Evolutionary conservation across 1,140 invertebrate genomes (phyloP), one percentile per base, ranked within the genome.

Genomic region (Dreissena polymorpha): DNA sequence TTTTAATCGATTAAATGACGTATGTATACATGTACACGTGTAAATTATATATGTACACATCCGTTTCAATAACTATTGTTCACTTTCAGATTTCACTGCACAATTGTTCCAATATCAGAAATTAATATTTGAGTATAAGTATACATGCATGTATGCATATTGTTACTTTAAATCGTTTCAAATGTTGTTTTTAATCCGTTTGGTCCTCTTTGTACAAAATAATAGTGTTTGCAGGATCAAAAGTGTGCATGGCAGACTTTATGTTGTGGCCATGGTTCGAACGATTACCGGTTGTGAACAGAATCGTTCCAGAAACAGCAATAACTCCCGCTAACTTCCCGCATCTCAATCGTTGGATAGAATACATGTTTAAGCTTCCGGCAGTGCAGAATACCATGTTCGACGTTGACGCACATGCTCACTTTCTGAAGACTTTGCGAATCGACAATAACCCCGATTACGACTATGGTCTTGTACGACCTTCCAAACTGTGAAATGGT

Each of bases 181-280:
- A 39, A 39, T 39, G 8, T 39, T 39, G 8, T 39, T 39, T 39
- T 39, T 8, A 39, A 39, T 39, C 39, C 39, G 2, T 39, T 8
- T 8, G 3, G 2, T 8, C 39, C 39, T 2, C 39, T 39, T 39
- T 39, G 39, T 39, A 39, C 39, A 39, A 39, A 5, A 39, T 5
- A 39, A 39, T 39, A 39, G 8, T 39, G 39, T 39, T 74, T 82
- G 8, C 39, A 83, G 81, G 81, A 21, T 25, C 51, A 18, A 75
- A 83, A 68, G 81, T 83, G 23, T 83, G 81, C n/a, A 83, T 83
- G 81, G 81, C 65, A 23, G 81, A 83, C 57, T 83, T 83, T 16
- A 83, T 83, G 81, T 23, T 83, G 16, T 83, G 81, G 81, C 81
- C 81, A 63, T 83, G 81, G 81, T 83, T 83, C 76, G 81, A 83